phyloP scores from a whole-genome alignment of 2,797 vertebrate species.

The Coccyzus lansbergi region DNA sequence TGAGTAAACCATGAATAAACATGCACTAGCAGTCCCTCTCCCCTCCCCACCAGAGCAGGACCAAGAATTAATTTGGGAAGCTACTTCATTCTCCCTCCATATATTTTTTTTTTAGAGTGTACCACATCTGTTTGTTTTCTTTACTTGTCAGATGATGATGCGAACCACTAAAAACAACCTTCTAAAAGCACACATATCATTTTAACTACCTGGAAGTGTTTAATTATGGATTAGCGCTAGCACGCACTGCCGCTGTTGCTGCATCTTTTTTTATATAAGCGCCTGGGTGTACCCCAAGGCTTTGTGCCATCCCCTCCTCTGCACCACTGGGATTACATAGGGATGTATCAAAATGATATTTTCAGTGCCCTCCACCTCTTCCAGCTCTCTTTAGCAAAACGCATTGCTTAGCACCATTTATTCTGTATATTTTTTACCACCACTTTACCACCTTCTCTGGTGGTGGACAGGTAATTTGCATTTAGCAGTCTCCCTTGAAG shows the following conservation, averaged over 20 bases:
- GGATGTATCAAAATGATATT: not conserved
- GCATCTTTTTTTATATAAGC: not conserved
- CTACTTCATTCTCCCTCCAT: not conserved
- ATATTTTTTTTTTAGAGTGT: not conserved
- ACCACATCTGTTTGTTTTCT: conserved; percentile 37
- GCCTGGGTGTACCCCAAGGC: not conserved
- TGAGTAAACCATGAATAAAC: too few species aligned
- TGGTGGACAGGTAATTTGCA: not conserved
- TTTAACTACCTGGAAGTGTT: conserved; percentile 52
- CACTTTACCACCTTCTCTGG: not conserved
- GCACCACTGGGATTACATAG: not conserved
- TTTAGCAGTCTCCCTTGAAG: conserved; percentile 9
- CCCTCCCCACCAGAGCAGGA: not conserved
- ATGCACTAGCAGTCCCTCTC: not conserved
- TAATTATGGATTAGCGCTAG: conserved; percentile 46
- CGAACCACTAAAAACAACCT: not conserved
- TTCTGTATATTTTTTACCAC: not conserved
- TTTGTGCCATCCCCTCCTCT: not conserved
- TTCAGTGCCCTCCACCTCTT: not conserved
- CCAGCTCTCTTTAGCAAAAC: not conserved
- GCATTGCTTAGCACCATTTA: not conserved
- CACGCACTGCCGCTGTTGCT: not conserved
- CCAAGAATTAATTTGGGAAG: not conserved
- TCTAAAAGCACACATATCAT: not conserved
- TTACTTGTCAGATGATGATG: conserved; percentile 14